Percentiles rank a stretch among this genome's conserved stretches.
Evolutionary conservation across 2,113 vertebrate genomes (phyloP).

Genomic region (Terrapene triunguis): DNA sequence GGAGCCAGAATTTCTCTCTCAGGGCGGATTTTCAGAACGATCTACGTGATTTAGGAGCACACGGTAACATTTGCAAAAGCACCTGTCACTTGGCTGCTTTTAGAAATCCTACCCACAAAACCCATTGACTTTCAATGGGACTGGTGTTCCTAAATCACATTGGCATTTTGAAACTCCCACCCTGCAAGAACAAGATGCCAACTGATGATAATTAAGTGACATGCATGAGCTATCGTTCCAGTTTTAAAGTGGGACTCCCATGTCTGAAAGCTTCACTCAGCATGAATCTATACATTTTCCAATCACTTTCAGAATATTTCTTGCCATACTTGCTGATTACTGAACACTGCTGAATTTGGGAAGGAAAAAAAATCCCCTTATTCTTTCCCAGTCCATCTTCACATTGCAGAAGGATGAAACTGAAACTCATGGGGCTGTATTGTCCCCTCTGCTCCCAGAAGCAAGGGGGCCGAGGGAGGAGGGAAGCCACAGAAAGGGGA

Average conservation of each 20-base stretch:
- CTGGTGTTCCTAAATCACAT: conserved; percentile 7
- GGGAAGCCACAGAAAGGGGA: not conserved
- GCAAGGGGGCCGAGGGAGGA: not conserved
- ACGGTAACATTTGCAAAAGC: not conserved
- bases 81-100: not conserved
- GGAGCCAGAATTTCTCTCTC: not conserved
- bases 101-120: not conserved
- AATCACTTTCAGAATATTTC: not conserved
- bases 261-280: not conserved
- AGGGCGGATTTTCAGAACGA: not conserved
- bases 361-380: not conserved
- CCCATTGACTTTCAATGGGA: not conserved
- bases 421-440: fast-evolving
- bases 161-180: not conserved
- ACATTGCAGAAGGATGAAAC: not conserved
- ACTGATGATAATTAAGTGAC: not conserved
- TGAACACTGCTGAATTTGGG: fast-evolving
- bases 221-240: not conserved
- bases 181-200: not conserved
- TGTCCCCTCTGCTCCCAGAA: not conserved
- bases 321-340: not conserved
- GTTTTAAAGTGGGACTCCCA: not conserved
- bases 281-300: not conserved
- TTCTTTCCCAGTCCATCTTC: not conserved
- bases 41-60: not conserved